A percentile compares a stretch with the other conserved stretches of the same genome.
phyloP scores from a whole-genome alignment of 2,113 vertebrate genomes.

The Apodemus speciosus region DNA sequence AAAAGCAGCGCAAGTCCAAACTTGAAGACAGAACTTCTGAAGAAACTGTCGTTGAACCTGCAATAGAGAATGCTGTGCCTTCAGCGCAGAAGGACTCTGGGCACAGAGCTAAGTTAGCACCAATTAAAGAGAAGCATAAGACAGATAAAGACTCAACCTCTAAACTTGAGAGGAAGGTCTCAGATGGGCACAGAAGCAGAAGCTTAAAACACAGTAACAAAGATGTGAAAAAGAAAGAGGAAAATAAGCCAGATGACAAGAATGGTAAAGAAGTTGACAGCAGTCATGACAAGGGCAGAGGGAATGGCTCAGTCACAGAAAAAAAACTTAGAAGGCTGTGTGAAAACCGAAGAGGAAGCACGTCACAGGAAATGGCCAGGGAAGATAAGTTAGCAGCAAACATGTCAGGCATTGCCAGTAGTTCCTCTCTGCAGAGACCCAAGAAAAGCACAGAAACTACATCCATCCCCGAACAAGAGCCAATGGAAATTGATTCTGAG shows the following conservation, averaged over 20 bases:
- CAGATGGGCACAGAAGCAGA: constrained; percentile 86
- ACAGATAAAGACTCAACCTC: constrained; percentile 86
- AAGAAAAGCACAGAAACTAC: constrained; percentile 49
- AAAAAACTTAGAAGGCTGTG: constrained; percentile 81
- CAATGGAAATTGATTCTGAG: constrained; percentile 78
- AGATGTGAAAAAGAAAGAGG: constrained; percentile 91
- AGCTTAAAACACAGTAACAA: constrained; percentile 81
- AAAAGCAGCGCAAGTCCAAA: constrained; percentile 89
- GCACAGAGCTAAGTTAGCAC: constrained; percentile 81
- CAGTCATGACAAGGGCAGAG: constrained; percentile 77
- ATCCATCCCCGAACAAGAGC: constrained; percentile 64
- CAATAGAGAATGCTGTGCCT: neutral
- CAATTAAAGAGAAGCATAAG: constrained; percentile 87
- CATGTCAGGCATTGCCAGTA: constrained; percentile 5
- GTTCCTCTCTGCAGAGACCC: constrained; percentile 69
- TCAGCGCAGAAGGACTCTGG: constrained; percentile 81
- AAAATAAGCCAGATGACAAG: constrained; percentile 85
- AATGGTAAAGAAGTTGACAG: constrained; percentile 80
- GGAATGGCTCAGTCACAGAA: constrained; percentile 63
- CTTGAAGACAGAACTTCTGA: constrained; percentile 85
- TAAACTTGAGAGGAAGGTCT: constrained; percentile 88
- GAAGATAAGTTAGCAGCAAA: constrained; percentile 76
- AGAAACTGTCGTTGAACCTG: constrained; percentile 77
- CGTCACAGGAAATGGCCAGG: constrained; percentile 74
- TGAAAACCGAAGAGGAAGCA: constrained; percentile 82